phyloP scores from a whole-genome alignment of 2,113 vertebrate genomes.

The Myotis davidii region DNA sequence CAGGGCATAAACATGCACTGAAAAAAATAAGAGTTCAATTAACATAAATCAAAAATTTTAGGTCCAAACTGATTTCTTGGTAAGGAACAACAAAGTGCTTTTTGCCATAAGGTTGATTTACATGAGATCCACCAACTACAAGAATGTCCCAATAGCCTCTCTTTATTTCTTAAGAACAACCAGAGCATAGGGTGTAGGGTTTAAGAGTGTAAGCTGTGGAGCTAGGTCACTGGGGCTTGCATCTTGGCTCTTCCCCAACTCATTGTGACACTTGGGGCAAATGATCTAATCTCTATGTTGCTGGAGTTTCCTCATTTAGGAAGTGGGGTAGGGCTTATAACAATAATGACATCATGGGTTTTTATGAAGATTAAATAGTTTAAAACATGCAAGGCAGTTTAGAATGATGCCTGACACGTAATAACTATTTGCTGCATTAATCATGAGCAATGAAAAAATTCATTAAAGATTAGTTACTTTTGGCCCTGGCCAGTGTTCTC shows the following conservation, averaged over 20 bases:
- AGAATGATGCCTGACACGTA: not conserved
- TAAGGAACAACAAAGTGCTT: not conserved
- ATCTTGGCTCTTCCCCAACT: not conserved
- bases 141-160: not conserved
- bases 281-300: not conserved
- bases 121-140: not conserved
- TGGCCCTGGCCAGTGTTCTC: no score
- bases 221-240: no score
- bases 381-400: not conserved
- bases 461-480: not conserved
- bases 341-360: not conserved
- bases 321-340: not conserved
- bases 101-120: not conserved
- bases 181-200: not conserved
- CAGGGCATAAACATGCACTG: not conserved
- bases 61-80: not conserved
- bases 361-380: slow-evolving; percentile 27
- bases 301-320: not conserved
- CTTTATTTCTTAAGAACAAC: not conserved
- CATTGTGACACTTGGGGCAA: not conserved
- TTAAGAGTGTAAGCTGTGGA: not conserved
- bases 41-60: not conserved
- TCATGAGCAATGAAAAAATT: not conserved
- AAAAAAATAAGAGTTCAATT: not conserved
- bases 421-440: not conserved